These are phyloP conservation scores for Pseudachorutes palmiensis DNA, from an alignment of 1,140 invertebrate species.

Conservation along the genomic window DNA sequence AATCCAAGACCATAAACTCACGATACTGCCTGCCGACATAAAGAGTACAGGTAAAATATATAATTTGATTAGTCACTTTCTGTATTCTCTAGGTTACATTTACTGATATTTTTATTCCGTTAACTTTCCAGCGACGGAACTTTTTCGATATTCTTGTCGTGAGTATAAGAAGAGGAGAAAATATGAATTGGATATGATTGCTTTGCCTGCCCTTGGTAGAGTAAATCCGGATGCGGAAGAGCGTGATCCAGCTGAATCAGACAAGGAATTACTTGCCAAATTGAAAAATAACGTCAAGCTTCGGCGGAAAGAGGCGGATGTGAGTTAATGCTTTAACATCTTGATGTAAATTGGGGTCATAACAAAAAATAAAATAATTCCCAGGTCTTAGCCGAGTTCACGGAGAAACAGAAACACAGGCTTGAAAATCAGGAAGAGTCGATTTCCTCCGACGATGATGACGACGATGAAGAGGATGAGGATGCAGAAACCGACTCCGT, in stretches of 20 bases:
- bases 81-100: neutral
- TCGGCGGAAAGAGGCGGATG: constrained; percentile 10
- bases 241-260: neutral
- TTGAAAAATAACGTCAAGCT: neutral
- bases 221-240: constrained; percentile 12
- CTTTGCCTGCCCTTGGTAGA: neutral
- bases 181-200: constrained; percentile 2
- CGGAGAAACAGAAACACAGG: neutral
- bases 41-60: neutral
- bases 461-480: constrained; percentile 13
- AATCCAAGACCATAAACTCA: neutral
- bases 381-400: neutral
- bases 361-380: neutral
- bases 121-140: constrained; percentile 1
- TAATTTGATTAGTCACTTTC: neutral
- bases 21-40: neutral
- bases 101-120: too few relatives aligned
- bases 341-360: too few relatives aligned
- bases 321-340: neutral
- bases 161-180: constrained; percentile 13
- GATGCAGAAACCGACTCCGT: neutral
- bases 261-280: constrained; percentile 14
- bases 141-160: neutral
- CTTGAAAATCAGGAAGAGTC: neutral
- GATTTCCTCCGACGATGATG: too few relatives aligned